Conservation (phyloP, 1,140 invertebrate species). For the Campoletis sonorensis region DNA sequence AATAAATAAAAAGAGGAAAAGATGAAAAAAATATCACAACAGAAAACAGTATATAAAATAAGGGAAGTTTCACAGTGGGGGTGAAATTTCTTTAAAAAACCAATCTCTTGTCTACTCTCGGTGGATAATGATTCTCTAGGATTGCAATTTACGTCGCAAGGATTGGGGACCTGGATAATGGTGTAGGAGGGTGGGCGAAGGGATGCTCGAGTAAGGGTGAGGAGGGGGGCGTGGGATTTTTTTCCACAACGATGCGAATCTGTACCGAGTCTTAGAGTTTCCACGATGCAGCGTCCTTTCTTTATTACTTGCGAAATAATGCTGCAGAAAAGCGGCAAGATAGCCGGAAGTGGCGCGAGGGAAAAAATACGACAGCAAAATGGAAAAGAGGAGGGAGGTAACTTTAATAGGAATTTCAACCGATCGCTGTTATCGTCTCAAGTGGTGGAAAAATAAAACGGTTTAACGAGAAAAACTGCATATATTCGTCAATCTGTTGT, state of each 20-base stretch:
- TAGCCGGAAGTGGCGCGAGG: not conserved
- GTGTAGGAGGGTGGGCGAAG: not conserved
- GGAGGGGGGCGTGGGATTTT: no score
- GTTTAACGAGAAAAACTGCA: not conserved
- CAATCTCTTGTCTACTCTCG: conserved; percentile 59
- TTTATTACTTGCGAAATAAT: conserved; percentile 14
- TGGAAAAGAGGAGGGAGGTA: not conserved
- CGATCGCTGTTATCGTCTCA: conserved; percentile 21
- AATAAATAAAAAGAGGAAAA: no score
- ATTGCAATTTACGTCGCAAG: conserved; percentile 59
- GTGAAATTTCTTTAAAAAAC: conserved; percentile 63
- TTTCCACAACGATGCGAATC: no score
- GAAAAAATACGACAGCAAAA: no score
- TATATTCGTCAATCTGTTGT: not conserved
- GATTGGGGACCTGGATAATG: not conserved
- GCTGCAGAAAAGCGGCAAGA: not conserved
- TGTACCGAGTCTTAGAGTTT: no score
- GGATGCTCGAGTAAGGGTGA: not conserved
- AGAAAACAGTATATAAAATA: conserved; percentile 1
- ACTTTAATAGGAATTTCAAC: conserved; percentile 33
- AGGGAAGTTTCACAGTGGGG: conserved; percentile 44
- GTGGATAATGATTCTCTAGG: conserved; percentile 60
- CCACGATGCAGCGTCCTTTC: no score
- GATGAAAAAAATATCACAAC: no score
- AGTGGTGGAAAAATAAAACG: conserved; percentile 33